Evolutionary conservation across 2,888 invertebrate species (phyloP), one percentile per base, ranked within the genome.

Genomic region (Tiphia femorata): DNA sequence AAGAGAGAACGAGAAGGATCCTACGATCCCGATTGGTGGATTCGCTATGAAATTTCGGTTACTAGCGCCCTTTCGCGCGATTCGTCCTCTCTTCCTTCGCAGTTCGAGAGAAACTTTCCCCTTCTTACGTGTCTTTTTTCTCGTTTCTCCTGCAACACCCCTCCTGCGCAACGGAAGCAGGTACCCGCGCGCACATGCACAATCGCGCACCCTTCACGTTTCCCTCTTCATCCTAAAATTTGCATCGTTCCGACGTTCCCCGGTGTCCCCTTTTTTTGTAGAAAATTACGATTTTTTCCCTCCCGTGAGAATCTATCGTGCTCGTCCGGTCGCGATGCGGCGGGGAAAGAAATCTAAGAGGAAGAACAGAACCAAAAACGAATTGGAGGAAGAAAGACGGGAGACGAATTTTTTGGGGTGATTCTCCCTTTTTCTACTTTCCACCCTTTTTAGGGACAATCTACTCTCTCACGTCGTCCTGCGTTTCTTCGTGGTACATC

Each of bases 31-130:
- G 49, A 70, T 71, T 67, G 70, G 63, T 43, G 56, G 68, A 78
- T 70, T 77, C 71, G 64, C 74, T 76, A 76, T 79, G 75, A 80
- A 82, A 82, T 79, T 82, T 80, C 75, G 75, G 77, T 80, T 76
- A 69, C 71, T 58, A 60, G 56, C 57, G 53, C 64, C 62, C 62
- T 51, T 48, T 44, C 43, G 48, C 30, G 40, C 42, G 56, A 53
- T 46, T 58, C 17, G 37, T 33, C 3, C 19, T 47, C 30, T 37
- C 20, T 48, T 44, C 46, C 20, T 21, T 33, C 16, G 35, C 50
- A n/a, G 37, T 1, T 19, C 19, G 17, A 3, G 17, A 17, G 12
- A 14, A 6, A 19, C 40, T 10, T 20, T 19, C 20, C n/a, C 20
- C 7, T 14, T 3, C 19, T 21, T 20, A 12, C 2, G 14, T 33